Conservation (phyloP, 2,888 invertebrate genomes). For the Hirtodrosophila cameraria region DNA sequence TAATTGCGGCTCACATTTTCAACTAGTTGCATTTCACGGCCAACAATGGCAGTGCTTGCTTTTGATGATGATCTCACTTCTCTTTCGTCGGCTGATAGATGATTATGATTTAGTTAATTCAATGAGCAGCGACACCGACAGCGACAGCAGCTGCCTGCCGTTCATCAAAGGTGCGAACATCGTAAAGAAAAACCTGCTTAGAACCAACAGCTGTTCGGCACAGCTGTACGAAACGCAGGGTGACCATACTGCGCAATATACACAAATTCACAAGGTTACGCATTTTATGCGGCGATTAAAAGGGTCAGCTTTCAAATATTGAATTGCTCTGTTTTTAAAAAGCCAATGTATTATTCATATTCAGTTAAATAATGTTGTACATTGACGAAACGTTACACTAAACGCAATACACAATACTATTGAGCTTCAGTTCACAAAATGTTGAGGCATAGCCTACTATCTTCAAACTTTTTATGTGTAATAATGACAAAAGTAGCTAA, state of each 20-base stretch:
- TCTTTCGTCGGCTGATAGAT: conserved; percentile 50
- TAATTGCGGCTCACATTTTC: conserved; percentile 39
- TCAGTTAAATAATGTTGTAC: no score
- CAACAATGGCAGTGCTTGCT: conserved; percentile 49
- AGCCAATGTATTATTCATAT: no score
- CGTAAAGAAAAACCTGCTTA: conserved; percentile 41
- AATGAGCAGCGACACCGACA: conserved; percentile 16
- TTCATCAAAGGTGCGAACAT: conserved; percentile 46
- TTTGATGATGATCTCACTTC: conserved; percentile 72
- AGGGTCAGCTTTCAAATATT: background rate
- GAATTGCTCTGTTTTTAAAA: no score
- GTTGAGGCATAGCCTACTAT: no score
- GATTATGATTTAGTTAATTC: conserved; percentile 73
- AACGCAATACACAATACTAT: no score
- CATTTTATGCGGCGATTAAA: background rate
- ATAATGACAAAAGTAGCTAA: no score
- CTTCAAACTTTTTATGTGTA: no score
- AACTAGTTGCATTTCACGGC: conserved; percentile 66
- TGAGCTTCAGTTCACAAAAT: no score
- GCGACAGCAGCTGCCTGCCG: conserved; percentile 30
- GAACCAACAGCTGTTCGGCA: conserved; percentile 34
- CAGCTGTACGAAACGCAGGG: conserved; percentile 41
- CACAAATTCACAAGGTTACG: background rate
- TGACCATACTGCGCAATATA: background rate
- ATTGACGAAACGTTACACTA: no score